Evolutionary conservation across 2,888 invertebrate species (phyloP), one percentile per base, ranked within the genome.

Genomic region (Orthosia incerta): DNA sequence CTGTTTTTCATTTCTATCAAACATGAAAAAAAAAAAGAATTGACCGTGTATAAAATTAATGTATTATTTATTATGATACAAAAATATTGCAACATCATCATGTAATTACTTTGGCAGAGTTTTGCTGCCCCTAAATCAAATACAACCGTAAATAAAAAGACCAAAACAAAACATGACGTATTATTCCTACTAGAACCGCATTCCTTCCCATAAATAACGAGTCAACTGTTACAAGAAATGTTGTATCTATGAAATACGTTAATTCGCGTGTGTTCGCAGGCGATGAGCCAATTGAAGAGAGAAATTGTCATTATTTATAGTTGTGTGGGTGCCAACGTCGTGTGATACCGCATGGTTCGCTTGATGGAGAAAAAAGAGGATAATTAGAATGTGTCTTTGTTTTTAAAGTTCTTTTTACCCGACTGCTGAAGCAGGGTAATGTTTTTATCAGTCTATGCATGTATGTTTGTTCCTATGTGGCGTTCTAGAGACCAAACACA

Each of bases 271-370:
- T 80, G 71, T 79, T 72, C 31, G 68, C 23, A 84, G 84, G 83
- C 84, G 82, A 84, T 82, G 83, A 83, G 83, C 83, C 83, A 83
- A 82, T 82, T n/a, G n/a, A n/a, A n/a, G n/a, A n/a, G n/a, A n/a
- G n/a, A 82, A 83, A 84, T 82, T 83, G 82, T 71, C 62, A 74
- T 84, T 83, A 83, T 83, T 82, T 84, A 83, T 82, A 72, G 84
- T 73, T 55, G 73, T 76, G 50, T 64, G 76, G 57, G 79, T 82
- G 83, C 83, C 83, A 83, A 84, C 73, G 39, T 61, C 67, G 71
- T 82, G 82, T 84, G 82, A 64, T 57, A 72, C 83, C 66, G 71
- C 64, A 75, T 66, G 75, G 56, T n/a, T 75, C 53, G 23, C 48
- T 50, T 4, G 56, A 13, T 48, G 5, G 51, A 23, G 53, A 66